A percentile compares a stretch with the other conserved stretches of the same genome.
Conservation (phyloP, 53 echinoderm and acorn worm genomes). For the Temnopleurus reevesii region DNA sequence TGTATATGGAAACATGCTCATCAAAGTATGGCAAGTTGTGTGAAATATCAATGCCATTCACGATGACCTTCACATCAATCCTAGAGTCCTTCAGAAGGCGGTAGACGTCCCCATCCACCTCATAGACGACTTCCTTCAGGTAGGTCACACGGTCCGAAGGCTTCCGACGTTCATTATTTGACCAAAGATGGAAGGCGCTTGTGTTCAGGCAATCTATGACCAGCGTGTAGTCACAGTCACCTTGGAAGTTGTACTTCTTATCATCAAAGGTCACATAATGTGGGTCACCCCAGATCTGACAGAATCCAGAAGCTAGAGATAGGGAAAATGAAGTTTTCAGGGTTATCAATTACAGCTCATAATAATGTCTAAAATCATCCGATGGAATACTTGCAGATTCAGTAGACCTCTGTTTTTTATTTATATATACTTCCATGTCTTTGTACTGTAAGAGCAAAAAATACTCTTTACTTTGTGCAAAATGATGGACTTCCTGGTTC, state of each 20-base stretch:
- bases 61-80: not conserved
- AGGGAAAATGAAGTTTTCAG: not conserved
- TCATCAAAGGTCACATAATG: conserved; percentile 88
- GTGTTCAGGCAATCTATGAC: conserved; percentile 54
- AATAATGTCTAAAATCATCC: not conserved
- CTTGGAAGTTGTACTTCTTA: conserved; percentile 68
- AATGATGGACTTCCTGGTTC: no score
- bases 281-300: conserved; percentile 53
- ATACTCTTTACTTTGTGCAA: no score
- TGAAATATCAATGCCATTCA: conserved; percentile 61
- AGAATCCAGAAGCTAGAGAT: conserved; percentile 35
- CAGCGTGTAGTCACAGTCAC: conserved; percentile 75
- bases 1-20: not conserved
- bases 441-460: not conserved
- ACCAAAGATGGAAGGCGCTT: conserved; percentile 59
- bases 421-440: not conserved
- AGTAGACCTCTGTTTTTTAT: not conserved
- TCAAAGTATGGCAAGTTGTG: conserved; percentile 54
- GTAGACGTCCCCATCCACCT: conserved; percentile 45
- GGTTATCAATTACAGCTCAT: not conserved
- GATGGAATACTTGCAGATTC: no score
- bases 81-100: conserved; percentile 38
- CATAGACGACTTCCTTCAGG: conserved; percentile 53
- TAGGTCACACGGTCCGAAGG: conserved; percentile 65
- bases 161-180: conserved; percentile 48